Base-by-base conservation (phyloP, 2,113 vertebrate species). In the Tupaia chinensis region DNA sequence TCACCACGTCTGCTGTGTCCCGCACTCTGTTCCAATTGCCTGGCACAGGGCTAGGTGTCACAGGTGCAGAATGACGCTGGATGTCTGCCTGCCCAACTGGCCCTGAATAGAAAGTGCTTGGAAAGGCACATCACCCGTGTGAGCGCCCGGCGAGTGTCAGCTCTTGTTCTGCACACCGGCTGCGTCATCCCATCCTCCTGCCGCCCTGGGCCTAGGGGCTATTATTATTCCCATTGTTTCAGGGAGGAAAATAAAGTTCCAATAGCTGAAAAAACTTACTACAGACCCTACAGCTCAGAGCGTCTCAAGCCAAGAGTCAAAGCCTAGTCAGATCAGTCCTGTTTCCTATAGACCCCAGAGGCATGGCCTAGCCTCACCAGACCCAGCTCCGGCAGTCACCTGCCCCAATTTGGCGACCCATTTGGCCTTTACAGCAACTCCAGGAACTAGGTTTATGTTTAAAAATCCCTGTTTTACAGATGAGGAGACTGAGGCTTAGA, bases 121-220 rank as follows among this genome's bases (percentile, higher is more conserved):
- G 22, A 81, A 25, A 4, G 3, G 20, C 13, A 13, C 22, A 70
- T n/a, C 66, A 14, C 87, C n/a, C 0, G 0, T 25, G 29, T 0
- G 20, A 29, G 34, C 2, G 34, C 74, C 87, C 79, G 11, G 7
- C 12, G 74, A 89, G 91, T 22, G 25, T 34, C 10, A 32, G 63
- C 53, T 58, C 92, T 29, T 15, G 22, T 14, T 80, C 63, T 17
- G 23, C 27, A 5, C 17, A 1, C 20, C n/a, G 1, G 3, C n/a
- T 8, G 19, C 29, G 70, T 82, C 76, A 13, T 73, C 27, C 6
- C 2, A 3, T 2, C 70, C 58, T 81, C 80, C 93, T 29, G 17
- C 68, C 56, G 23, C 88, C 69, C 78, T 9, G 7, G 0, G n/a
- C 60, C 60, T 34, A 16, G 54, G 34, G 32, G 32, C 76, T 56